Base-by-base conservation (phyloP, 2,797 vertebrate species). In the Chelmon rostratus region DNA sequence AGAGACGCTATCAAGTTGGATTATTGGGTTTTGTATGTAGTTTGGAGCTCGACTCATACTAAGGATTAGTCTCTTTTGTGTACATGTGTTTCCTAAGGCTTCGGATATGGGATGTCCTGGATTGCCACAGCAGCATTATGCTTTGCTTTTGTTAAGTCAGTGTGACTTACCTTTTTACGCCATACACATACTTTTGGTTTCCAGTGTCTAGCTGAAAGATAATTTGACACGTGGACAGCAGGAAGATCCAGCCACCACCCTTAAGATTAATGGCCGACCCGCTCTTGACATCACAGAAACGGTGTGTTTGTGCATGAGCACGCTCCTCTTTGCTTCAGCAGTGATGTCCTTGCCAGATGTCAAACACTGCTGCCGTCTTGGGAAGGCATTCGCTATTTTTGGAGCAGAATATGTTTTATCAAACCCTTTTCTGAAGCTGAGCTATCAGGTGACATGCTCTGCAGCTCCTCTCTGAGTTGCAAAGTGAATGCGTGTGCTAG, bases 371-470 rank as follows among this genome's bases (percentile, higher is more conserved):
- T 53, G 21, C 25, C 52, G 59, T 79, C 52, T 42, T 23, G 23
- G 47, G 64, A 58, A 68, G 46, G 2, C 31, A n/a, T 50, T 25
- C 6, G 52, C 78, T 90, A 87, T 90, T 83, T 86, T 76, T 81
- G 76, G 86, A 73, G 33, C 69, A 68, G 70, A 35, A 81, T 75
- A 78, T 88, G 62, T 85, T 88, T 89, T 88, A 84, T 88, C 84
- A 73, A 87, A 81, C 58, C 23, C 8, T 69, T 79, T 86, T 33
- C 73, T 81, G 40, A 56, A 31, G 66, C 72, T 50, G 73, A 38
- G 67, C 72, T 68, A 81, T 84, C 67, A 79, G 84, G 76, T 86
- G 78, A 84, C 35, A 5, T 57, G 44, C 69, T 85, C 64, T 53
- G 59, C 59, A 57, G 81, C 86, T 46, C 47, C 6, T 42, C 78